Conservation (phyloP, 92 coral and sea anemone genomes). For the Parazoanthus darwini region DNA sequence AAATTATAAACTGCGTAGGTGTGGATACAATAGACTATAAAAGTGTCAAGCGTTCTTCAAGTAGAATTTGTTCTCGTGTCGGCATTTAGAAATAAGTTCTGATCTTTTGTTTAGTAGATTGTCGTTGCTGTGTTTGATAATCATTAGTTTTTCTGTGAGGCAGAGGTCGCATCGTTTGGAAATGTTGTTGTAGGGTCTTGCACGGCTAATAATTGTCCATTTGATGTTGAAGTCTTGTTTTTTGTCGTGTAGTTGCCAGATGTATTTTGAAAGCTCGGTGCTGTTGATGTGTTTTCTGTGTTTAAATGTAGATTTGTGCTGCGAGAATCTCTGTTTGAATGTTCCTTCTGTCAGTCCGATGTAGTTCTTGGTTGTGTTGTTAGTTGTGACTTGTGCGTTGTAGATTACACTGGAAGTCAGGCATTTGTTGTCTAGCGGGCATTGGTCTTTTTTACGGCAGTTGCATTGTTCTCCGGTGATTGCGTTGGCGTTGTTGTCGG, state of each 20-base stretch:
- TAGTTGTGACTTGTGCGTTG: constrained; percentile 16
- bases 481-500: neutral
- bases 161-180: constrained; percentile 47
- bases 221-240: constrained; percentile 20
- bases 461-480: constrained; percentile 29
- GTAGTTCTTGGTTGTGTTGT: neutral
- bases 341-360: constrained; percentile 36
- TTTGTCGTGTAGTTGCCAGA: constrained; percentile 22
- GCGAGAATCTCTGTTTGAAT: neutral
- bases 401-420: no score
- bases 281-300: neutral
- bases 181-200: neutral
- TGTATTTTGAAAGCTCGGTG: constrained; percentile 33
- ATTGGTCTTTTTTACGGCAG: constrained; percentile 24
- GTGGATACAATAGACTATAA: neutral
- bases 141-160: constrained; percentile 48
- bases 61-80: constrained; percentile 6
- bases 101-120: constrained; percentile 30
- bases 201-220: constrained; percentile 27
- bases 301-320: constrained; percentile 8
- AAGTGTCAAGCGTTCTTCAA: neutral
- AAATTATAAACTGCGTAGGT: no score
- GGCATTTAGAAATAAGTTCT: neutral
- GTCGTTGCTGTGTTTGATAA: constrained; percentile 36
- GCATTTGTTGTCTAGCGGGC: constrained; percentile 48